These are phyloP conservation scores for Cistogaster globosa DNA, from an alignment of 2,888 invertebrate genomes.

Conservation along the genomic window DNA sequence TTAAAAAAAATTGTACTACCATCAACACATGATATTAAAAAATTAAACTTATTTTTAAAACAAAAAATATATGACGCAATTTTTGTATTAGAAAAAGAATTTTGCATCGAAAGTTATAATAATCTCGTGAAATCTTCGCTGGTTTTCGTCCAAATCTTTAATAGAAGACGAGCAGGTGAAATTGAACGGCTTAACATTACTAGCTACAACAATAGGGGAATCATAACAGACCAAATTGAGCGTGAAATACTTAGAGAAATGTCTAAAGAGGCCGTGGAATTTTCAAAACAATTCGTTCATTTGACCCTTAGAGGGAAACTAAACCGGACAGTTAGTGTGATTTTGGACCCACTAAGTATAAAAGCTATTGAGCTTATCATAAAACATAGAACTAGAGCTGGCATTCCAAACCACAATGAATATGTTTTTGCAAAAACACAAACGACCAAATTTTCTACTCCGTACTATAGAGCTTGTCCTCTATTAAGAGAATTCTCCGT, in stretches of 20 bases:
- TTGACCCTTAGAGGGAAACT: conserved; percentile 44
- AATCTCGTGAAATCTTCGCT: conserved; percentile 20
- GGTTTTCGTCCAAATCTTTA: conserved; percentile 35
- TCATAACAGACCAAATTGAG: not conserved
- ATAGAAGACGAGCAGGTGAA: conserved; percentile 51
- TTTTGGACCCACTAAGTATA: conserved; percentile 15
- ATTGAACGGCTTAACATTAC: conserved; percentile 36
- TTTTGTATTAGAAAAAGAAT: not conserved
- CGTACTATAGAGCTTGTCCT: conserved; percentile 27
- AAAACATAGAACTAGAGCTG: conserved; percentile 36
- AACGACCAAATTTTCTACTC: not conserved
- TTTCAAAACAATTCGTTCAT: conserved; percentile 27
- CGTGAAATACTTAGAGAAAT: not conserved
- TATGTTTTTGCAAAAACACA: conserved; percentile 34
- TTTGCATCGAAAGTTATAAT: not conserved
- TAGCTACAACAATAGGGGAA: conserved; percentile 2
- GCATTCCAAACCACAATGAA: conserved; percentile 10
- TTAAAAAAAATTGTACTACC: conserved; percentile 33
- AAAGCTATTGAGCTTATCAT: conserved; percentile 26
- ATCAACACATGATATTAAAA: conserved; percentile 28
- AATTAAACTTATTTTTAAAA: conserved; percentile 32
- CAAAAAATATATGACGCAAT: not conserved
- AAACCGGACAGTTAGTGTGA: conserved; percentile 41
- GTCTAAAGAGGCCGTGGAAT: conserved; percentile 8
- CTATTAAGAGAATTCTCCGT: conserved; percentile 1